A percentile compares a stretch with the other conserved stretches of the same genome.
Conservation (phyloP, 2,113 vertebrate species). For the Acanthisitta chloris region DNA sequence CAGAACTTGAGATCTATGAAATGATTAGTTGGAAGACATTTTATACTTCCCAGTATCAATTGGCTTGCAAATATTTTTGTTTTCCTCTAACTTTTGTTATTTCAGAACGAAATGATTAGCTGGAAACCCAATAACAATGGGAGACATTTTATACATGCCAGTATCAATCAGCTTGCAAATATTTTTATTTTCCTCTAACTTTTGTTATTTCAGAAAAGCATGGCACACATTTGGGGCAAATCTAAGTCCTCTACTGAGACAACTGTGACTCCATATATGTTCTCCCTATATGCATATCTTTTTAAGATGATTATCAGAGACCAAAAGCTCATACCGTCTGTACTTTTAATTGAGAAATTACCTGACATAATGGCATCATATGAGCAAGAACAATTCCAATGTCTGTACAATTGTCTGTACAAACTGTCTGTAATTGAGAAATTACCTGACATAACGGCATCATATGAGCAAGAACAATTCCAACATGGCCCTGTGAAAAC, state of each 20-base stretch:
- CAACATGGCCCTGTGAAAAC: slow-evolving; percentile 88
- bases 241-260: neutral
- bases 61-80: neutral
- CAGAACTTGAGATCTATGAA: neutral
- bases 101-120: too few relatives aligned
- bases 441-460: slow-evolving; percentile 89
- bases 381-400: slow-evolving; percentile 94
- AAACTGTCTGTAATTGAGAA: neutral
- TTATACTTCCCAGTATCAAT: neutral
- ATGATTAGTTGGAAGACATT: neutral
- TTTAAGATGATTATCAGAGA: neutral
- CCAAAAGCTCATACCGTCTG: neutral
- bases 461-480: slow-evolving; percentile 89
- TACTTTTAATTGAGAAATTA: slow-evolving; percentile 52
- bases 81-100: neutral
- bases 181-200: too few relatives aligned
- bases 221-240: too few relatives aligned
- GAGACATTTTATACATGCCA: too few relatives aligned
- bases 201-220: too few relatives aligned
- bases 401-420: too few relatives aligned
- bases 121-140: too few relatives aligned
- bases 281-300: neutral
- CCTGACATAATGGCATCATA: slow-evolving; percentile 87
- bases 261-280: neutral
- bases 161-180: too few relatives aligned